phyloP scores from a whole-genome alignment of 1,140 invertebrate species.

The Cyclina sinensis region DNA sequence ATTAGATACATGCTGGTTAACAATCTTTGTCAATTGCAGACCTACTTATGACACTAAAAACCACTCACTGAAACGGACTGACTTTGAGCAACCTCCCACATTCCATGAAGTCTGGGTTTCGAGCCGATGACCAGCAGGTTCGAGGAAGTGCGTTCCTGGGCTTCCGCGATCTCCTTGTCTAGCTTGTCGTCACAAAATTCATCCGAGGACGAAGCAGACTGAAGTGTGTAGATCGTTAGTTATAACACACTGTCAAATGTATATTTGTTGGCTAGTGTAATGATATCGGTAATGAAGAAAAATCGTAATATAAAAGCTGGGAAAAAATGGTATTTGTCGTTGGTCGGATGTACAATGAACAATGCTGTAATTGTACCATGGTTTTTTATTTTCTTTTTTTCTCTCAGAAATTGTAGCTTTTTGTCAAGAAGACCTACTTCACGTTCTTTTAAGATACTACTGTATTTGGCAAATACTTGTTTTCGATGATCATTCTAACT shows the following conservation, averaged over 20 bases:
- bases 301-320: not conserved
- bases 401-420: too few species aligned
- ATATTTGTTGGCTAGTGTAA: not conserved
- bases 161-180: not conserved
- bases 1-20: too few species aligned
- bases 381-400: too few species aligned
- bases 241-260: not conserved
- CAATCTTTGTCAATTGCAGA: too few species aligned
- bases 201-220: not conserved
- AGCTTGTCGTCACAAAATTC: not conserved
- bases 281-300: too few species aligned
- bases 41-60: too few species aligned
- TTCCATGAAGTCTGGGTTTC: constrained; percentile 39
- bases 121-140: constrained; percentile 42
- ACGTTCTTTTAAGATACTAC: too few species aligned
- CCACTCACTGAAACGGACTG: constrained; percentile 15
- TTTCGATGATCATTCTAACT: not conserved
- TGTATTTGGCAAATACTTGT: not conserved
- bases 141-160: not conserved
- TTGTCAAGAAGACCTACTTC: too few species aligned
- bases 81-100: constrained; percentile 32
- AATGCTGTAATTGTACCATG: too few species aligned
- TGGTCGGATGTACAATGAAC: too few species aligned
- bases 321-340: not conserved
- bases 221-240: not conserved